A percentile compares a stretch with the other conserved stretches of the same genome.
phyloP scores from a whole-genome alignment of 2,888 invertebrate genomes.

The Nomada ruficornis region DNA sequence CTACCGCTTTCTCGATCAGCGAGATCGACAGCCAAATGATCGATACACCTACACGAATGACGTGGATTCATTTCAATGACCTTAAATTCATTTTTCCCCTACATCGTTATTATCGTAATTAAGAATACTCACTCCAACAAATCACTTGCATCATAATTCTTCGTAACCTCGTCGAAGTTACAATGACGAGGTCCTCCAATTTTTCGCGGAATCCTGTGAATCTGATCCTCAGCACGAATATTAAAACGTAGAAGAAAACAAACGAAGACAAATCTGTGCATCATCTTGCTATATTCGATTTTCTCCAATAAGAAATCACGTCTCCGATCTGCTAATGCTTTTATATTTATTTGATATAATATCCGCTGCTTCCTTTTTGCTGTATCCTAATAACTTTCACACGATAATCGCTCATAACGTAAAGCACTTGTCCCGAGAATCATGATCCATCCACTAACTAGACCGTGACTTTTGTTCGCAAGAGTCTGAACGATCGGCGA shows the following conservation, averaged over 20 bases:
- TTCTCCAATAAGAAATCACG: neutral
- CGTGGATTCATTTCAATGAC: neutral
- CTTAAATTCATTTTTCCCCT: neutral
- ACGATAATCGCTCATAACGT: no score
- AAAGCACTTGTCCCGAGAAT: no score
- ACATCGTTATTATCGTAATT: slow-evolving; percentile 1
- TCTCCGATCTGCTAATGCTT: no score
- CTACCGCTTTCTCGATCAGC: slow-evolving; percentile 53
- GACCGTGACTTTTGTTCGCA: neutral
- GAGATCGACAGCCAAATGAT: slow-evolving; percentile 67
- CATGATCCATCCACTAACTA: neutral
- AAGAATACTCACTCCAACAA: slow-evolving; percentile 75
- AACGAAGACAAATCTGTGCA: slow-evolving; percentile 44
- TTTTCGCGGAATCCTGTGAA: slow-evolving; percentile 11
- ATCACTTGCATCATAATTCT: slow-evolving; percentile 74
- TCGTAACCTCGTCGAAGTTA: slow-evolving; percentile 68
- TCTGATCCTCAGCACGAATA: slow-evolving; percentile 24
- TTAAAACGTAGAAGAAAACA: slow-evolving; percentile 30
- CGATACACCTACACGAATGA: slow-evolving; percentile 74
- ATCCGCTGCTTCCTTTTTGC: no score
- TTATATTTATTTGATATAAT: no score
- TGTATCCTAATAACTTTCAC: no score
- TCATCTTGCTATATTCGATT: slow-evolving; percentile 15
- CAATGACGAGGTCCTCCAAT: slow-evolving; percentile 57
- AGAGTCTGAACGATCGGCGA: neutral